phyloP scores from a whole-genome alignment of 2,888 invertebrate genomes.

The Trachelus iudaicus region DNA sequence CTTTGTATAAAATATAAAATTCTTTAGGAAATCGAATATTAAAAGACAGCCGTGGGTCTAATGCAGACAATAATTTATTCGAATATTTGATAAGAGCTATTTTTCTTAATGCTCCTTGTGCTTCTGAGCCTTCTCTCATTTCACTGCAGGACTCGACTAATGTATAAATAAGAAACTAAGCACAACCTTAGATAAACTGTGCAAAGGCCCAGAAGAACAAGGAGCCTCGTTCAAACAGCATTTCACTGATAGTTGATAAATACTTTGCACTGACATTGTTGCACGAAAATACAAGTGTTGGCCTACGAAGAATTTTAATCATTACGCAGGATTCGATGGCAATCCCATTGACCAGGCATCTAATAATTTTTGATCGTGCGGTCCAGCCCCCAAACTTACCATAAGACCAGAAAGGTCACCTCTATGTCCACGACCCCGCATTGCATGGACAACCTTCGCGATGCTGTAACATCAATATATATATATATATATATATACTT shows the following conservation, averaged over 20 bases:
- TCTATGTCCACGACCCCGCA: slow-evolving; percentile 55
- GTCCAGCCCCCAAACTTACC: slow-evolving; percentile 60
- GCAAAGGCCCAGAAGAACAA: slow-evolving; percentile 1
- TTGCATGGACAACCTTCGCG: slow-evolving; percentile 59
- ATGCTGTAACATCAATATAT: slow-evolving; percentile 45
- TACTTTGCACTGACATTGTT: not conserved
- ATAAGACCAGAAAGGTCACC: slow-evolving; percentile 57
- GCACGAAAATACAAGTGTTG: not conserved
- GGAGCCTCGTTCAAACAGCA: slow-evolving; percentile 9
- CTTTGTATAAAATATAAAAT: no score
- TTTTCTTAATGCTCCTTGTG: slow-evolving; percentile 3
- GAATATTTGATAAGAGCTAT: slow-evolving; percentile 1
- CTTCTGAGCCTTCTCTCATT: not conserved
- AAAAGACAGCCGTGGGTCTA: not conserved
- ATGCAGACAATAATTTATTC: slow-evolving; percentile 22
- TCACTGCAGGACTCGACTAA: not conserved
- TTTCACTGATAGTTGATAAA: not conserved
- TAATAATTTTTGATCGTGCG: slow-evolving; percentile 57
- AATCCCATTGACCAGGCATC: slow-evolving; percentile 62
- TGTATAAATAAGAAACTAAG: slow-evolving; percentile 3
- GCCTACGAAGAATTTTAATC: slow-evolving; percentile 3
- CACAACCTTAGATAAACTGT: slow-evolving; percentile 14
- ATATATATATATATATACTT: not conserved
- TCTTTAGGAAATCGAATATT: no score
- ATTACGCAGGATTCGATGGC: slow-evolving; percentile 58